These are phyloP conservation scores for Megaceryle alcyon DNA, from an alignment of 2,797 vertebrate species.

Conservation along the genomic window DNA sequence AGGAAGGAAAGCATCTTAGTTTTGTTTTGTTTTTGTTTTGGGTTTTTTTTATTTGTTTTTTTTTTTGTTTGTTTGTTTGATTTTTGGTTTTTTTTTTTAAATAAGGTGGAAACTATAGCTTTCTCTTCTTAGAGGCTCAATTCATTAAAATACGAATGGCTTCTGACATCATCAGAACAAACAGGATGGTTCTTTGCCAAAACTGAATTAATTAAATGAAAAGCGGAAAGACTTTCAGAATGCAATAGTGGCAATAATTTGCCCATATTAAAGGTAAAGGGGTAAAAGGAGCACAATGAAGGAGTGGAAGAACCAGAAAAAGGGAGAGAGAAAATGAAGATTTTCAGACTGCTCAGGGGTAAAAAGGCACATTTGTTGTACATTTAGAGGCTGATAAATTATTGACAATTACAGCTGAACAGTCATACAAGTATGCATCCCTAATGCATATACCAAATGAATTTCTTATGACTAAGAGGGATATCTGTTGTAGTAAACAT, in stretches of 20 bases:
- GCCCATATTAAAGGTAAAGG: background rate
- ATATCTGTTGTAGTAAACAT: background rate
- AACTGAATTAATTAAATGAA: background rate
- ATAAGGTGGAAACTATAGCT: background rate
- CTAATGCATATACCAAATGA: background rate
- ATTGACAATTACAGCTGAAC: conserved; percentile 61
- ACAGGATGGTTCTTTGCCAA: accelerated
- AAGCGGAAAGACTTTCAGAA: background rate
- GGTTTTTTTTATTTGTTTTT: background rate
- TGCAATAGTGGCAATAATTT: background rate
- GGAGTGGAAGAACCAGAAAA: background rate
- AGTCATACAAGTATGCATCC: background rate
- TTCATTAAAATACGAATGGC: background rate
- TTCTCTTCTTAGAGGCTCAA: background rate
- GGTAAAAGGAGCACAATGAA: background rate
- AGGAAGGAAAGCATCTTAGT: background rate
- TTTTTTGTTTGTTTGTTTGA: too few species aligned
- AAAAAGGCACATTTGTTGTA: conserved; percentile 67
- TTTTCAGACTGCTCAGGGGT: background rate
- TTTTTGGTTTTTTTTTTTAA: background rate
- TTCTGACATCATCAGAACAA: background rate
- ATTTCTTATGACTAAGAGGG: conserved; percentile 38
- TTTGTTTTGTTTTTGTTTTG: too few species aligned
- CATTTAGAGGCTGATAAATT: conserved; percentile 68
- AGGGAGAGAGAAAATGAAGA: background rate